Base-by-base conservation (phyloP, 2,797 vertebrate species). In the Antennarius maculatus region DNA sequence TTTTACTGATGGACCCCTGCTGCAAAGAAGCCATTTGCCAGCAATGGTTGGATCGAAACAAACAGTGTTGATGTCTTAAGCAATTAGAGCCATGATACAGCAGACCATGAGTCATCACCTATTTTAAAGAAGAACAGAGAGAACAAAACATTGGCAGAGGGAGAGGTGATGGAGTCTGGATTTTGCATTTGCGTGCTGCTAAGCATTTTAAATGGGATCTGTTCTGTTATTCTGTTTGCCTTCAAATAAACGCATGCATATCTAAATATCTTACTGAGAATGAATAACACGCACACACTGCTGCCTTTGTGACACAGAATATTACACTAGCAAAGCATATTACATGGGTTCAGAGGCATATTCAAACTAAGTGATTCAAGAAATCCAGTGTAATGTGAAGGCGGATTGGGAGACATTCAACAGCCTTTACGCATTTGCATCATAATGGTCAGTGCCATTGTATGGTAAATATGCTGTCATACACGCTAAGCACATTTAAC, bases 381-480 rank as follows among this genome's bases (percentile, higher is more conserved):
- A 73, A 71, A 81, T 83, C 64, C 71, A 34, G 57, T 76, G 79
- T 68, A 71, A 77, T 65, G 74, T 47, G 28, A 63, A 31, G 66
- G 52, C 66, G 66, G 74, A 23, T 51, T 62, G 83, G 82, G 84
- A 71, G 53, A 51, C 54, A 61, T 77, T 87, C 82, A 78, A 66
- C 65, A 69, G 80, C 54, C 65, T 79, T 73, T 39, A 47, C 72
- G 66, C 28, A 86, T 92, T 89, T 86, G 83, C 88, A 87, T 91
- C 16, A 86, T 65, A 92, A 91, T 87, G 57, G 66, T 61, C 66
- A 42, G 29, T 12, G 13, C 79, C 68, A 77, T 85, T 83, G 84
- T 76, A 86, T 81, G 83, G 79, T 86, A 87, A 88, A 86, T 79
- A 76, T 80, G 80, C 80, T 82, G 82, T 82, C 81, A 82, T 80